These are phyloP conservation scores for Leptoteleia sp. DNA, from an alignment of 1,140 invertebrate species.

Conservation along the genomic window DNA sequence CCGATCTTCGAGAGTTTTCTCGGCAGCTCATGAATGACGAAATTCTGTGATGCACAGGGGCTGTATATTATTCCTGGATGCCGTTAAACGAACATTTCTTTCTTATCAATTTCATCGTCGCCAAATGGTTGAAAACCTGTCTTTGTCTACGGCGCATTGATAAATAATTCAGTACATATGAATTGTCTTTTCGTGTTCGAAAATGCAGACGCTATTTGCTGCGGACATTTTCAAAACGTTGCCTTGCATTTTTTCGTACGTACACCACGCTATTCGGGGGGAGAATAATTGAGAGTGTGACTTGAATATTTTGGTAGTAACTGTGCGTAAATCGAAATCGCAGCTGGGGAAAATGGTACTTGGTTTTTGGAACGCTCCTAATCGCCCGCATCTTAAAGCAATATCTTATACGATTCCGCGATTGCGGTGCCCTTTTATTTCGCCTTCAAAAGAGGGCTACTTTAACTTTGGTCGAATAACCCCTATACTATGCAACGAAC, in stretches of 20 bases:
- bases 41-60: constrained; percentile 37
- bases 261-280: background rate
- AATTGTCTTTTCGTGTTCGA: constrained; percentile 48
- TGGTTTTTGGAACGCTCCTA: constrained; percentile 22
- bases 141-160: constrained; percentile 11
- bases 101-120: constrained; percentile 39
- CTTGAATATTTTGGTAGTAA: background rate
- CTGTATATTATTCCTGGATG: constrained; percentile 41
- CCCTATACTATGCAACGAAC: constrained; percentile 50
- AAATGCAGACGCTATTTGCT: background rate
- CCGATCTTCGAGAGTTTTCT: constrained; percentile 40
- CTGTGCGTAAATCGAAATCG: background rate
- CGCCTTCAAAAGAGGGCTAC: constrained; percentile 47
- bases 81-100: constrained; percentile 45
- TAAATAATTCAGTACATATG: constrained; percentile 53
- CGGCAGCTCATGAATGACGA: constrained; percentile 57
- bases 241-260: constrained; percentile 1
- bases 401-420: constrained; percentile 58
- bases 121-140: constrained; percentile 6
- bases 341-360: constrained; percentile 12
- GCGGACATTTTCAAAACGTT: background rate
- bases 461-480: constrained; percentile 58
- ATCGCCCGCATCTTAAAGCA: constrained; percentile 58
- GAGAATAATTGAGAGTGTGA: constrained; percentile 8
- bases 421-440: constrained; percentile 59